Evolutionary conservation across 1,140 invertebrate genomes (phyloP).

Genomic region (Lamellibrachia luymesi): DNA sequence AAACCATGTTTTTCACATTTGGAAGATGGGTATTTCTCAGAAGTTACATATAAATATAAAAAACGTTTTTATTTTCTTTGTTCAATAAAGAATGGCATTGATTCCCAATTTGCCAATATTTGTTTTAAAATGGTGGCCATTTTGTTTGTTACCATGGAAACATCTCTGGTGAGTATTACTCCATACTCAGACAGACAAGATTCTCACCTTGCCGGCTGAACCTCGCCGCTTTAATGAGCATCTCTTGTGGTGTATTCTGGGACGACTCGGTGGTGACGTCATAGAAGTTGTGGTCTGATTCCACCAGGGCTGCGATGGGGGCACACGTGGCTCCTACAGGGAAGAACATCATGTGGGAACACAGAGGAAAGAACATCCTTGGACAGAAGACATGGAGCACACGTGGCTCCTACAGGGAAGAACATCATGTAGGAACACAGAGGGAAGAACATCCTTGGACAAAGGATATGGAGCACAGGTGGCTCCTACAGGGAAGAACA

Average conservation of each 20-base stretch:
- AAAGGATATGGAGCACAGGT: too few relatives aligned
- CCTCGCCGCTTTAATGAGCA: constrained; percentile 51
- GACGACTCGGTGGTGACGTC: background rate
- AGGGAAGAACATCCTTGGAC: too few relatives aligned
- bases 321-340: constrained; percentile 11
- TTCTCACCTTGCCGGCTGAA: constrained; percentile 40
- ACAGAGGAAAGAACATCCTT: background rate
- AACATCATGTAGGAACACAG: too few relatives aligned
- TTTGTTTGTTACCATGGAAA: background rate
- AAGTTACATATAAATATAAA: too few relatives aligned
- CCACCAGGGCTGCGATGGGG: constrained; percentile 31
- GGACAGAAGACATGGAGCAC: background rate
- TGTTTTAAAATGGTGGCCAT: background rate
- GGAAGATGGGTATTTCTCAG: too few relatives aligned
- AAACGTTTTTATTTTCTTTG: too few relatives aligned
- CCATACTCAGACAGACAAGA: background rate
- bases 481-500: background rate
- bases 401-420: too few relatives aligned
- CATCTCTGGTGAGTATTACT: too few relatives aligned
- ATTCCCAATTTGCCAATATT: too few relatives aligned
- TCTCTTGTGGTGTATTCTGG: constrained; percentile 39
- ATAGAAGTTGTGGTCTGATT: constrained; percentile 33
- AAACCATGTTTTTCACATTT: too few relatives aligned
- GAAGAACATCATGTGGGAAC: background rate
- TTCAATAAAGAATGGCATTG: too few relatives aligned